A percentile compares a stretch with the other conserved stretches of the same genome.
These are phyloP conservation scores for Gallinago stenura DNA, from an alignment of 2,797 vertebrate species.

Conservation along the genomic window DNA sequence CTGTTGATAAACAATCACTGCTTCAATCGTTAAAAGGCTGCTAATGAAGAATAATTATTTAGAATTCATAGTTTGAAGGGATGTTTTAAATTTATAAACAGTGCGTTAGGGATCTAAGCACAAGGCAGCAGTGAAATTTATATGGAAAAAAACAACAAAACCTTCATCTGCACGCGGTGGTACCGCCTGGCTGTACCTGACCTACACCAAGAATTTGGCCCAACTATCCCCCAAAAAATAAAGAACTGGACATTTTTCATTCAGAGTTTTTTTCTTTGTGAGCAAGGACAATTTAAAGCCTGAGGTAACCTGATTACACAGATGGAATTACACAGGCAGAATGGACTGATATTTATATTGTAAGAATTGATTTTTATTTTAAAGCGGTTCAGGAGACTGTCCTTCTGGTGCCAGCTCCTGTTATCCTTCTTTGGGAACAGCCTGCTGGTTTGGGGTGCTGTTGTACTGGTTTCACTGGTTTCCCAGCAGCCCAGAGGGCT, in stretches of 20 bases:
- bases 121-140: not conserved
- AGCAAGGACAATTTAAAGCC: not conserved
- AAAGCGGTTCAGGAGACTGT: not conserved
- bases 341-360: not conserved
- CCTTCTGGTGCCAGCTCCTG: not conserved
- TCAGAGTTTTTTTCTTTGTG: not conserved
- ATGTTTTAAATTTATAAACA: not conserved
- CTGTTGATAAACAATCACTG: not conserved
- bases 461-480: not conserved
- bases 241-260: not conserved
- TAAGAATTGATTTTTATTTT: not conserved
- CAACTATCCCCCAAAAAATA: not conserved
- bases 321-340: not conserved
- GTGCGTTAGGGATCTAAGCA: not conserved
- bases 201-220: not conserved
- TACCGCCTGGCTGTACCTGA: not conserved
- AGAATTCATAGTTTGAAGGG: not conserved
- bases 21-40: not conserved
- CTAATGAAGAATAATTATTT: not conserved
- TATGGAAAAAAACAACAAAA: not conserved
- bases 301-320: rapidly evolving
- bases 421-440: not conserved
- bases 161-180: not conserved
- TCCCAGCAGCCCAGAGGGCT: not conserved
- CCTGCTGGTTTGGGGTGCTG: not conserved